Evolutionary conservation across 2,113 vertebrate genomes (phyloP).

Genomic region (Plotosus lineatus): DNA sequence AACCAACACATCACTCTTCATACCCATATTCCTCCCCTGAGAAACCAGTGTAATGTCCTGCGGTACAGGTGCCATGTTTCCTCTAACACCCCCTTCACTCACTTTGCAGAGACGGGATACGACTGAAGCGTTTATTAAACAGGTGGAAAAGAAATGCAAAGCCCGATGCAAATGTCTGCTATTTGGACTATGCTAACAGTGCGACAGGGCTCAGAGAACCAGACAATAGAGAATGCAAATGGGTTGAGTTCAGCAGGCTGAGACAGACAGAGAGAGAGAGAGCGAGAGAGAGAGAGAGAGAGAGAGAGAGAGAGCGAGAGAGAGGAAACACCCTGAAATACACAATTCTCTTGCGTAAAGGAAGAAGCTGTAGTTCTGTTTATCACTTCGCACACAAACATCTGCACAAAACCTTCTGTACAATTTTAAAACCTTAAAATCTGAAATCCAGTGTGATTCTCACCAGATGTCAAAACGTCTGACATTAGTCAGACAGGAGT

Average conservation of each 20-base stretch:
- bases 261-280: background rate
- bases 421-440: background rate
- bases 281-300: background rate
- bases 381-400: background rate
- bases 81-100: constrained; percentile 12
- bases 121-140: constrained; percentile 30
- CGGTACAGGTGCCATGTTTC: constrained; percentile 23
- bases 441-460: background rate
- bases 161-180: constrained; percentile 37
- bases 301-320: background rate
- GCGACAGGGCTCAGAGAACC: constrained; percentile 23
- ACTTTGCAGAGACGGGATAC: constrained; percentile 4
- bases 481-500: background rate
- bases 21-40: background rate
- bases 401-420: background rate
- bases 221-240: constrained; percentile 52
- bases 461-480: background rate
- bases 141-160: constrained; percentile 51
- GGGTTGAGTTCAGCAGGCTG: constrained; percentile 7
- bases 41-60: background rate
- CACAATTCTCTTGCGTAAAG: constrained; percentile 26
- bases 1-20: no score
- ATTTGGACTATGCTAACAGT: constrained; percentile 48
- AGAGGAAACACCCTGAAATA: background rate
- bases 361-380: background rate